Conservation (phyloP, 2,113 vertebrate genomes). For the Procavia capensis region DNA sequence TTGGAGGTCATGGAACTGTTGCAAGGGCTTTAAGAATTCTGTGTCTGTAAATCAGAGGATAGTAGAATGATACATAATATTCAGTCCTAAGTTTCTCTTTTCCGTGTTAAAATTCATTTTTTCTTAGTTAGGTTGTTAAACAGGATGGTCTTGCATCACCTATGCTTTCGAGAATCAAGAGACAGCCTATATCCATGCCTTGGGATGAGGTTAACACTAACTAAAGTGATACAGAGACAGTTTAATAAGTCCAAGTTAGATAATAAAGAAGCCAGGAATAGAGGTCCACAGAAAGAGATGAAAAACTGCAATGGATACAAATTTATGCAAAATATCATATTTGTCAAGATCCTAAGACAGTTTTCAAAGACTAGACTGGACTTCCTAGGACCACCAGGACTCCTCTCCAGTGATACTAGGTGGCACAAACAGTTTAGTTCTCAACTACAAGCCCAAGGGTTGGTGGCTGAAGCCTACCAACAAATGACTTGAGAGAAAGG, state of each 20-base stretch:
- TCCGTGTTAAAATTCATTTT: neutral
- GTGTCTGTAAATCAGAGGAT: neutral
- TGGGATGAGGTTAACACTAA: neutral
- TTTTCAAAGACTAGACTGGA: neutral
- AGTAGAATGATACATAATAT: neutral
- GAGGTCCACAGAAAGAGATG: too few relatives aligned
- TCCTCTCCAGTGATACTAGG: accelerated
- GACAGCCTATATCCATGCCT: neutral
- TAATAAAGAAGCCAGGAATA: neutral
- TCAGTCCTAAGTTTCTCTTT: neutral
- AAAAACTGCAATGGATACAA: accelerated
- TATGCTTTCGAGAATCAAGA: neutral
- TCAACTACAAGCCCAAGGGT: neutral
- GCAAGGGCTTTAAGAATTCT: neutral
- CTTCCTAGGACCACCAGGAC: neutral
- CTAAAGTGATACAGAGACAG: neutral
- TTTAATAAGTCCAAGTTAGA: neutral
- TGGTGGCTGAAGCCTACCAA: neutral
- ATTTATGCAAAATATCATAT: neutral
- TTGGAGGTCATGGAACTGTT: neutral
- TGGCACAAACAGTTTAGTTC: neutral
- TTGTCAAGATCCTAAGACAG: neutral
- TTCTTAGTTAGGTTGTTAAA: neutral
- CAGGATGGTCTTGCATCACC: neutral
- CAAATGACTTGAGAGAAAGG: neutral